Percentiles rank a stretch among this genome's conserved stretches.
phyloP scores from a whole-genome alignment of 1,140 invertebrate species.

The Wiebesia pumilae region DNA sequence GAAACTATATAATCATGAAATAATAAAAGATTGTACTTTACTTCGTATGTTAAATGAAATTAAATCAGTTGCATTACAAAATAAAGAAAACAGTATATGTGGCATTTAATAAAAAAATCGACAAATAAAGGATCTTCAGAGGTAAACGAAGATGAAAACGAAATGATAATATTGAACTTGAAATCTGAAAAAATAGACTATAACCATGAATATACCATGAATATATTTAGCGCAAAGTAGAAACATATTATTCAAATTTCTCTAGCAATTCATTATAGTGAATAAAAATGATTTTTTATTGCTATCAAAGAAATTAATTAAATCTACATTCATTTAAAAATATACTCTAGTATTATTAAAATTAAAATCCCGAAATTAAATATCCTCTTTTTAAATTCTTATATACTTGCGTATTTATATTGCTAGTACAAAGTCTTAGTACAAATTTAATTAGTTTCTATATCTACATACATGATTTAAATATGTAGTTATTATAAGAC shows the following conservation, averaged over 20 bases:
- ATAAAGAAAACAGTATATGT: background rate
- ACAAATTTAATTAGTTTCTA: background rate
- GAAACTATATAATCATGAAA: background rate
- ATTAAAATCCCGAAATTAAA: background rate
- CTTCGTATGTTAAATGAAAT: background rate
- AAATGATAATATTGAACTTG: background rate
- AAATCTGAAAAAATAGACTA: background rate
- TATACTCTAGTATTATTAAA: background rate
- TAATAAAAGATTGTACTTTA: background rate
- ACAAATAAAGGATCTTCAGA: background rate
- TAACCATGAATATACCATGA: background rate
- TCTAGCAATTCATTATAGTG: too few relatives aligned
- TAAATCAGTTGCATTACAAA: background rate
- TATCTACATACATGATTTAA: background rate
- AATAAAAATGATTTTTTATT: too few relatives aligned
- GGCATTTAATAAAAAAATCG: background rate
- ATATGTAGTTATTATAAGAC: background rate
- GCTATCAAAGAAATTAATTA: too few relatives aligned
- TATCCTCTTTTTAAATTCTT: background rate
- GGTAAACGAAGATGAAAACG: too few relatives aligned
- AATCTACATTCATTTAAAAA: too few relatives aligned
- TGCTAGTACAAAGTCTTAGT: background rate
- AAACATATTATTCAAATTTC: too few relatives aligned
- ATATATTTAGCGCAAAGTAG: background rate
- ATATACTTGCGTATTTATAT: background rate